Evolutionary conservation across 1,140 invertebrate genomes (phyloP).

Genomic region (Magallana ariakensis): DNA sequence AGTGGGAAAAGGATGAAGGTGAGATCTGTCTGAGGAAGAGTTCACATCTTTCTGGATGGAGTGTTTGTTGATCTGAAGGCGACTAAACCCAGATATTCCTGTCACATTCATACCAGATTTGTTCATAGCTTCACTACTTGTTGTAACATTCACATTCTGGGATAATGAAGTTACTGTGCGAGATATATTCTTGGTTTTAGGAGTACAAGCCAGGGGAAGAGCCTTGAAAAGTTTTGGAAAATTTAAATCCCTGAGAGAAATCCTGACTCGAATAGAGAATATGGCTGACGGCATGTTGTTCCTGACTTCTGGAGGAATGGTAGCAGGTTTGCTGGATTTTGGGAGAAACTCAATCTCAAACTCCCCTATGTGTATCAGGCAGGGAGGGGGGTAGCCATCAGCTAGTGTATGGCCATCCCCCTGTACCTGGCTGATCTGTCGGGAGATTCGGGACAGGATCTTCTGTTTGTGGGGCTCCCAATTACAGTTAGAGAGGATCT

Average conservation of each 20-base stretch:
- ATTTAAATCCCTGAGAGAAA: slow-evolving; percentile 27
- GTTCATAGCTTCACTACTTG: background rate
- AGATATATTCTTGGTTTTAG: background rate
- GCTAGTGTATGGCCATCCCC: background rate
- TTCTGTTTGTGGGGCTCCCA: slow-evolving; percentile 70
- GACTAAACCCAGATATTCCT: slow-evolving; percentile 59
- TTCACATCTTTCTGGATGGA: background rate
- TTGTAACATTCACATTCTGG: background rate
- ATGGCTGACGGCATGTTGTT: slow-evolving; percentile 69
- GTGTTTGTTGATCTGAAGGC: slow-evolving; percentile 48
- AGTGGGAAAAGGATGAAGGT: background rate
- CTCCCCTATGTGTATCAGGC: slow-evolving; percentile 63
- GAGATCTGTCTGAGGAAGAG: background rate
- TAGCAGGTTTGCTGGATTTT: slow-evolving; percentile 69
- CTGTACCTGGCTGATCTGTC: slow-evolving; percentile 52
- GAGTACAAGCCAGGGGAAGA: slow-evolving; percentile 39
- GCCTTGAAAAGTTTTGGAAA: slow-evolving; percentile 35
- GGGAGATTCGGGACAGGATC: slow-evolving; percentile 70
- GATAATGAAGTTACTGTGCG: background rate
- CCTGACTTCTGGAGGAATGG: slow-evolving; percentile 72
- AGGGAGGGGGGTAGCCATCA: slow-evolving; percentile 61
- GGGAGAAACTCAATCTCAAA: slow-evolving; percentile 72
- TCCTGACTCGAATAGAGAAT: slow-evolving; percentile 67
- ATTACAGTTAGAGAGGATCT: slow-evolving; percentile 75
- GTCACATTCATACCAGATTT: background rate